Conservation (phyloP, 1,140 invertebrate genomes). For the Parasteatoda tepidariorum region DNA sequence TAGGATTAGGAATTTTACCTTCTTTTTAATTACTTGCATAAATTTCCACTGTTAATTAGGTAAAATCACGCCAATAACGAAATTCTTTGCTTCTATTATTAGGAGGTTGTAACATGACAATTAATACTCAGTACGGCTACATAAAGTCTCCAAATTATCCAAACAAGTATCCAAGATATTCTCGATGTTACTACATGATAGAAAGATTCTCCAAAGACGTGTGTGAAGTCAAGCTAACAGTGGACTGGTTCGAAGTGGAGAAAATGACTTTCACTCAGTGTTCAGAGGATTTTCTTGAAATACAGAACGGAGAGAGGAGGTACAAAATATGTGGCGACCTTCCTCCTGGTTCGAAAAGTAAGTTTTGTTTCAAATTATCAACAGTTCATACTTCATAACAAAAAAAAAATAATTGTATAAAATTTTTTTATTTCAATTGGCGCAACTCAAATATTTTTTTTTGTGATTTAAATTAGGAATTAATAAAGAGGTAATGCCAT, state of each 20-base stretch:
- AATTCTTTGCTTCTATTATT: too few relatives aligned
- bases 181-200: slow-evolving; percentile 6
- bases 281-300: slow-evolving; percentile 31
- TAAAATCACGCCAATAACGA: too few relatives aligned
- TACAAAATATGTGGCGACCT: slow-evolving; percentile 32
- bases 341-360: slow-evolving; percentile 13
- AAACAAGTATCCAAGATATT: slow-evolving; percentile 28
- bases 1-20: too few relatives aligned
- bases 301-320: slow-evolving; percentile 9
- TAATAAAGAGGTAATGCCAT: too few relatives aligned
- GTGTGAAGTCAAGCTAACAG: slow-evolving; percentile 14
- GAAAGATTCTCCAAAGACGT: neutral
- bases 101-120: neutral
- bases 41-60: too few relatives aligned
- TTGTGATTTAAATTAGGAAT: too few relatives aligned
- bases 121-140: neutral
- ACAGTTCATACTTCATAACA: too few relatives aligned
- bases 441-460: too few relatives aligned
- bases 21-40: too few relatives aligned
- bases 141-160: slow-evolving; percentile 29
- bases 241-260: slow-evolving; percentile 27
- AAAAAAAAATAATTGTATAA: too few relatives aligned
- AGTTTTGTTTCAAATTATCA: neutral
- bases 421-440: too few relatives aligned
- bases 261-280: slow-evolving; percentile 21